Base-by-base conservation (phyloP, 37 sponge, comb jelly and placozoan species). In the Bolinopsis microptera region DNA sequence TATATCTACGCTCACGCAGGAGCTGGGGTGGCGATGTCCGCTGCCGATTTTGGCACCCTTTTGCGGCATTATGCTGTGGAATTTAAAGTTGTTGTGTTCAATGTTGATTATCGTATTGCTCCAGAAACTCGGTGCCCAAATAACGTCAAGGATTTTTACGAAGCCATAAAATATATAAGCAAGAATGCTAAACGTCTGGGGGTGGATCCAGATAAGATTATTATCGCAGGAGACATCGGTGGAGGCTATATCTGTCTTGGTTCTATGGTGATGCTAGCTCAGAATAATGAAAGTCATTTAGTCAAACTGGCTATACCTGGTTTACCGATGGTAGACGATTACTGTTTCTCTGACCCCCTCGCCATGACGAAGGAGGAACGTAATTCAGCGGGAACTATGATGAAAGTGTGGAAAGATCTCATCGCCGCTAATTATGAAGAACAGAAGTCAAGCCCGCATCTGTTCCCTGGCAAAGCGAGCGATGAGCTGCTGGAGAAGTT, bases 121-220 rank as follows among this genome's bases (percentile, higher is more conserved):
- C 80, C 80, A 5, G 80, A 77, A 18, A 77, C 80, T 0, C 26
- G 32, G 35, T 77, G 80, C 35, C 80, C 80, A 22, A 77, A 77
- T 33, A 77, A 77, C 80, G 32, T 77, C 37, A 77, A 77, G 35
- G 80, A 77, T 77, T 77, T 77, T 32, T 77, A 77, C 32, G 80
- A 77, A 33, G 80, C 32, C 32, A 77, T 77, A 21, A 77, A 34
- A 35, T 34, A 77, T 77, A 18, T 77, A 18, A 25, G 35, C 80
- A 32, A 32, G 33, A 77, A 77, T 77, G 80, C 80, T 21, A 35
- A 77, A 1, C 26, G 35, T 77, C 80, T 77, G 34, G 80, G n/a
- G 80, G 21, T 77, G 0, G 80, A 77, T 34, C 36, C 80, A 32
- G 32, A 1, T 18, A 77, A 77, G 80, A 77, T 77, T 32, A 35